Evolutionary conservation across 2,888 invertebrate species (phyloP), one percentile per base, ranked within the genome.

Genomic region (Petrolisthes cinctipes): DNA sequence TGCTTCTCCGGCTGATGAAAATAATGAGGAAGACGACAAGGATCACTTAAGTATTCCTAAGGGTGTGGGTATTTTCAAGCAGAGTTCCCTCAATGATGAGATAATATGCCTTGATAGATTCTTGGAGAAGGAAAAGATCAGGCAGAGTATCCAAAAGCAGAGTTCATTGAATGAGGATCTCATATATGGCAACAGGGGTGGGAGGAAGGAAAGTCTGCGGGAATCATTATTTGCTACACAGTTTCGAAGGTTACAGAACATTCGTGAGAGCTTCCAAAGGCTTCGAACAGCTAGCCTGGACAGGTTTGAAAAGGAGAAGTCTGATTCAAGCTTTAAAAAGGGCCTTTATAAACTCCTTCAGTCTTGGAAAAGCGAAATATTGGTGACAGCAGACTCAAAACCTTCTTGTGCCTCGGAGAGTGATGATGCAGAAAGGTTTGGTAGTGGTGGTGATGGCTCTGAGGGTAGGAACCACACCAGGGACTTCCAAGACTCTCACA

Each of bases 81-180:
- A 97, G 92, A 95, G 96, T 91, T 97, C 97, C 1, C 94, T 97
- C 89, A 97, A 97, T 92, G 97, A 97, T 92, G 97, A 97, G 92
- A 93, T 97, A 17, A 97, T 97, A 96, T 97, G 96, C 4, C 95
- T 95, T n/a, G 97, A 97, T 92, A 94, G 97, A 86, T 93, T 97
- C 92, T 94, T 95, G 89, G 97, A 97, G 92, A 97, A 97, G 92
- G 97, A 97, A 92, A 81, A 95, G 75, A 87, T 97, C 37, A 94
- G 96, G 88, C 95, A 95, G 92, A 96, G 90, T 73, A 88, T 90
- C 91, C 97, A 96, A 92, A 97, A 97, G 92, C 97, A 97, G 93
- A 96, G 97, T 53, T 97, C 97, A 6, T 93, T 97, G 17, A 97
- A 97, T 92, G 97, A 97, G 92, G 97, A 97, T 89, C 95, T 97